Conservation (phyloP, 2,113 vertebrate genomes). For the Hemichromis elongatus region DNA sequence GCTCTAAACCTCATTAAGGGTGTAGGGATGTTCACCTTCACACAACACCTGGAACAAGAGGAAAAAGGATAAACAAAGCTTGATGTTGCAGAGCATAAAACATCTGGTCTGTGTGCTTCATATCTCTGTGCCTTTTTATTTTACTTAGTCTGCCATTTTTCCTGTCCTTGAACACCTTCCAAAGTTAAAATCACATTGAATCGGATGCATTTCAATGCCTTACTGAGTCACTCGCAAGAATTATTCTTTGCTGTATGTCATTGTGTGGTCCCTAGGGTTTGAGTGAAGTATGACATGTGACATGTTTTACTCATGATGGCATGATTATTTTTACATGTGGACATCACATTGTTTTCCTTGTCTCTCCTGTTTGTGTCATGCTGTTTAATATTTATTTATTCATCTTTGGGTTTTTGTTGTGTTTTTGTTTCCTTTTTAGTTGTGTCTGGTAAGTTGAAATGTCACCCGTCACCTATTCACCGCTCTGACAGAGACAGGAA, state of each 20-base stretch:
- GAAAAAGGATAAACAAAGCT: background rate
- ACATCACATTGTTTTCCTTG: slow-evolving; percentile 50
- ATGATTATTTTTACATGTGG: slow-evolving; percentile 34
- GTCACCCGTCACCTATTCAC: slow-evolving; percentile 94
- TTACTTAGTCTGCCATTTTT: background rate
- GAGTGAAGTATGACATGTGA: background rate
- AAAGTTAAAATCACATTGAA: background rate
- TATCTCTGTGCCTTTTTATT: background rate
- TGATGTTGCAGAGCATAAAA: background rate
- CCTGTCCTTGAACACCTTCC: background rate
- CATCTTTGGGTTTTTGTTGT: slow-evolving; percentile 84
- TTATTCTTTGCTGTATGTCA: background rate
- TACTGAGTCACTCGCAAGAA: background rate
- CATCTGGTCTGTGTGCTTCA: slow-evolving; percentile 12
- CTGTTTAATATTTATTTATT: slow-evolving; percentile 67
- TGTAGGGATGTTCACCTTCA: slow-evolving; percentile 17
- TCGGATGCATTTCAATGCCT: background rate
- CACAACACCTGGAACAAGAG: slow-evolving; percentile 12
- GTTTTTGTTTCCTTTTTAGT: slow-evolving; percentile 91
- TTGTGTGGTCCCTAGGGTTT: background rate
- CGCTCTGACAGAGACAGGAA: slow-evolving; percentile 88
- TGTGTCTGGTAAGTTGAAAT: slow-evolving; percentile 99
- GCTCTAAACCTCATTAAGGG: slow-evolving; percentile 16
- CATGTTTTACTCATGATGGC: slow-evolving; percentile 17
- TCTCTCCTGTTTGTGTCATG: slow-evolving; percentile 46